Evolutionary conservation across 2,888 invertebrate genomes (phyloP), one percentile per base, ranked within the genome.

Genomic region (Lamellibrachia satsuma): DNA sequence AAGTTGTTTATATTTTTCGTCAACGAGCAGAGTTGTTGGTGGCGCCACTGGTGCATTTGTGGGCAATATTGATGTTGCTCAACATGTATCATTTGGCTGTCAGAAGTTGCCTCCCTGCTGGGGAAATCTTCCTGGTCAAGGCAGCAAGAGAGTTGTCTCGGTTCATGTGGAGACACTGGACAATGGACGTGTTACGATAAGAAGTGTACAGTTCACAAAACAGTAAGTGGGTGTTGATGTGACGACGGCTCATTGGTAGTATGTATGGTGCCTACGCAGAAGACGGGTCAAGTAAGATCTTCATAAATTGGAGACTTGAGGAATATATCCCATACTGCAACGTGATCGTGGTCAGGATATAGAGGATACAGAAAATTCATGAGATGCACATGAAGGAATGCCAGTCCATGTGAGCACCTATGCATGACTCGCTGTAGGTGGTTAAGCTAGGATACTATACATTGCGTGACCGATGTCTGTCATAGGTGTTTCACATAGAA

Each of bases 241-340:
- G 39, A 39, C 0, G 39, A 39, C 39, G 39, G n/a, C 22, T 75
- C 75, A 22, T 22, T 22, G 75, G 75, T 75, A n/a, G 4, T 75
- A 22, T 75, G 75, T 75, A 15, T n/a, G 75, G 75, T 75, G 75
- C 75, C 75, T 75, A 75, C 75, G 75, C 75, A 75, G 75, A 75
- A 75, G 15, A 75, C 75, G 75, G 22, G 75, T 75, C n/a, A n/a
- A 15, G 75, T 39, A 75, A 75, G 75, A 75, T 6, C 22, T 75
- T 75, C 75, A 22, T n/a, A 75, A 11, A 75, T 75, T 22, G n/a
- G 6, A 22, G 75, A 75, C 75, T 75, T n/a, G 22, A 75, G 75
- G 15, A 75, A 75, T 22, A 6, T 22, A 75, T 75, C 75, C 75
- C 22, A n/a, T 15, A 75, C 15, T 75, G 75, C 75, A 75, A 75